Evolutionary conservation across 2,888 invertebrate genomes (phyloP), one percentile per base, ranked within the genome.

Genomic region (Phalangium opilio): DNA sequence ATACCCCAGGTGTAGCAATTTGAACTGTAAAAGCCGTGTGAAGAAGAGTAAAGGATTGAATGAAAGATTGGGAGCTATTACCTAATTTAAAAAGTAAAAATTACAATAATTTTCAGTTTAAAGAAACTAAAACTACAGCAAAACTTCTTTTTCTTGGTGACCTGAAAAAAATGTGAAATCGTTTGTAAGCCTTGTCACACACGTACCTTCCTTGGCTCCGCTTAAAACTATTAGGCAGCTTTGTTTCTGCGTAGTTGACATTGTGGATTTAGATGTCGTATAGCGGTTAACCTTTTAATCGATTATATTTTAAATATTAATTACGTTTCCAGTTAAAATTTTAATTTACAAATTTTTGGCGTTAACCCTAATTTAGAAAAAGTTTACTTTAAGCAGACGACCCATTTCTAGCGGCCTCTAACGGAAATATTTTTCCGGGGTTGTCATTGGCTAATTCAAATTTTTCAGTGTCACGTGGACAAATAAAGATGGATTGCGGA

Each of bases 21-120:
- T 68, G 68, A 14, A 68, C 62, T 27, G 60, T 63, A 52, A 69
- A 68, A 20, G 63, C 64, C 20, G 67, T 65, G 50, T 66, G 65
- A 2, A 64, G 61, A 33, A 69, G 53, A 2, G 63, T 67, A 56
- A 67, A 69, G 8, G 67, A 63, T 47, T 69, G 68, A 38, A 67
- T 63, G 56, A 69, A 69, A 3, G 68, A 67, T 50, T 64, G 65
- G 2, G 67, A 64, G 4, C 65, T 65, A 3, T 68, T 67, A 48
- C 69, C 69, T 69, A 55, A 12, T 60, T 53, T 20, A 38, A 51
- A 50, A 47, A 55, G 60, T 32, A 48, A 20, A 44, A 18, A 15
- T 40, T 41, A 36, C 14, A 15, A 7, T 15, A 7, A 7, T 17
- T 15, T 36, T 36, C 36, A 5, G 3, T 12, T 19, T 18, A 17